phyloP scores from a whole-genome alignment of 2,888 invertebrate genomes.

The Dryobotodes eremita region DNA sequence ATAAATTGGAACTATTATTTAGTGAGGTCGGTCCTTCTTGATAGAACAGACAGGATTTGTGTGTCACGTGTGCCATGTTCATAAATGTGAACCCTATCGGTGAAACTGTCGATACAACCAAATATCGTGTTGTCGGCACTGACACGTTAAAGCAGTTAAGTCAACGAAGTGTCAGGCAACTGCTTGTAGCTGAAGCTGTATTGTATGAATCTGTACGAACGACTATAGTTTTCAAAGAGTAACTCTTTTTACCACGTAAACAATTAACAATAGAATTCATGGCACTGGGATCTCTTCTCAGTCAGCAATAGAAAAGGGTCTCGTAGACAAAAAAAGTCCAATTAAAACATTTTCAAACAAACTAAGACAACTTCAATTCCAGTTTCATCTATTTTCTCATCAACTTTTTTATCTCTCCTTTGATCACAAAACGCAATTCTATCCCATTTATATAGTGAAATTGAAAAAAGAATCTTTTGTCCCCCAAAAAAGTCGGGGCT shows the following conservation, averaged over 20 bases:
- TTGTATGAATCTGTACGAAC: neutral
- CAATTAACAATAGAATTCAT: neutral
- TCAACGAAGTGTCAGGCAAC: neutral
- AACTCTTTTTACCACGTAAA: neutral
- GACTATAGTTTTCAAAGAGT: neutral
- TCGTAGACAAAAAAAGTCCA: constrained; percentile 38
- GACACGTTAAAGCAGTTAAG: neutral
- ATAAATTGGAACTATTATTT: neutral
- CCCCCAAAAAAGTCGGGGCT: constrained; percentile 60
- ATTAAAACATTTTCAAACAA: constrained; percentile 51
- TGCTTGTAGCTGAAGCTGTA: neutral
- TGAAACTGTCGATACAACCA: neutral
- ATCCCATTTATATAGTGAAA: constrained; percentile 59
- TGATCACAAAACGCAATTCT: constrained; percentile 63
- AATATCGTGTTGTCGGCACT: neutral
- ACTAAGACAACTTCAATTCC: constrained; percentile 51
- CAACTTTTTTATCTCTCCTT: constrained; percentile 60
- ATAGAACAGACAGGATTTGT: neutral
- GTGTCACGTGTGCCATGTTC: no score
- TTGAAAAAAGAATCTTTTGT: constrained; percentile 57
- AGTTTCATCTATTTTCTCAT: constrained; percentile 62
- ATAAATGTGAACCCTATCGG: constrained; percentile 9
- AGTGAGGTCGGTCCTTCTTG: neutral
- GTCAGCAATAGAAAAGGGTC: neutral
- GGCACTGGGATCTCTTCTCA: neutral